Evolutionary conservation across 2,888 invertebrate species (phyloP).

Genomic region (Cremastinae sp.): DNA sequence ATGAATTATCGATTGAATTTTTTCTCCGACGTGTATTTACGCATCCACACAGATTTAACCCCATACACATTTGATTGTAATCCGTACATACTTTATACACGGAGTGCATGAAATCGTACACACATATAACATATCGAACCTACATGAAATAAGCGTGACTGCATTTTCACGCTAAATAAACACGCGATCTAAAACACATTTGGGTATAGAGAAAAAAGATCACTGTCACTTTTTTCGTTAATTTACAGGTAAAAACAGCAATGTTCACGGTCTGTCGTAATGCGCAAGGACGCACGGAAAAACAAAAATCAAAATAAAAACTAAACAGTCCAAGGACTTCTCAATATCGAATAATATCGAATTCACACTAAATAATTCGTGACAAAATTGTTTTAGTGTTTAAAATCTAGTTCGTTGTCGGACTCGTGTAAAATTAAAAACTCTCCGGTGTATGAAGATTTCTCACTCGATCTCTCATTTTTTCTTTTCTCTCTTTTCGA

Average conservation of each 20-base stretch:
- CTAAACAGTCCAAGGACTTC: background rate
- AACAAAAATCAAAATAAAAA: conserved; percentile 30
- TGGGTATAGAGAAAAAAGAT: background rate
- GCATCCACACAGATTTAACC: conserved; percentile 10
- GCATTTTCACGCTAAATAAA: conserved; percentile 18
- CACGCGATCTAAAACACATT: conserved; percentile 13
- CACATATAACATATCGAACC: background rate
- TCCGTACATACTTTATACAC: background rate
- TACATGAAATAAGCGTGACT: conserved; percentile 8
- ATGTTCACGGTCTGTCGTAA: conserved; percentile 34
- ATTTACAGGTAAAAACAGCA: conserved; percentile 45
- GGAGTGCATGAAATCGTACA: background rate
- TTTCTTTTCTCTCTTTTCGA: conserved; percentile 1
- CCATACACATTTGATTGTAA: background rate
- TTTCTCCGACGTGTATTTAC: conserved; percentile 35
- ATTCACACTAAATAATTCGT: too few species aligned
- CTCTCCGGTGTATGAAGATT: conserved; percentile 31
- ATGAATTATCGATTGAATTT: conserved; percentile 76
- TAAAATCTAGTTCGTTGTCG: conserved; percentile 42
- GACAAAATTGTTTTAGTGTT: conserved; percentile 17
- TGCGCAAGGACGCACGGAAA: conserved; percentile 32
- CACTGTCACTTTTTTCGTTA: conserved; percentile 34
- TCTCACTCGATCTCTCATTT: background rate
- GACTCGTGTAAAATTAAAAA: conserved; percentile 37
- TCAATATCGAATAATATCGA: too few species aligned